Base-by-base conservation (phyloP, 1,140 invertebrate genomes). In the Brachionus koreanus region DNA sequence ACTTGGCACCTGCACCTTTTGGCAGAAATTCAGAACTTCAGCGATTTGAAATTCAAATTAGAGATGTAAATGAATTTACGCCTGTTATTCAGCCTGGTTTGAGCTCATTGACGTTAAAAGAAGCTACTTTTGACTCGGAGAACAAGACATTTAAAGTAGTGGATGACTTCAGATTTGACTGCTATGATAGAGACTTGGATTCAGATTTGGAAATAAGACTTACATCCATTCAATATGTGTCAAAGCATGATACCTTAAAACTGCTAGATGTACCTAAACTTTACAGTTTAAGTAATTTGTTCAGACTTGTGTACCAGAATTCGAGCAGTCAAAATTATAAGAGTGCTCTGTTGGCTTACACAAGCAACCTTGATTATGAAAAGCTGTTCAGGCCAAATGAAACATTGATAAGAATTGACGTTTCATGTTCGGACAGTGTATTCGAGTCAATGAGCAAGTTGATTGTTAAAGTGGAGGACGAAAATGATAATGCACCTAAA, bases 371-470 rank as follows among this genome's bases (percentile, higher is more conserved):
- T 10, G 76, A 79, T 43, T 79, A 61, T 65, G 76, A 79, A 13
- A 79, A 37, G 35, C 35, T 79, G 33, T 79, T 61, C 39, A 57
- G 16, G 57, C 76, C 76, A 61, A 65, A 39, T 61, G 76, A 79
- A n/a, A 79, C 76, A 13, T 65, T 79, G 49, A 79, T 79, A 25
- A 35, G 61, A 79, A 65, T 79, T 23, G 49, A 65, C 29, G 76
- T 79, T 16, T 42, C 35, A 19, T 79, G 76, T 43, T 39, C 76
- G 25, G 76, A 79, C 10, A 49, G 76, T 42, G 35, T 39, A 57
- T 79, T 61, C 10, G 61, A 79, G 35, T 39, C 76, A 52, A 3
- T 42, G n/a, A 42, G 35, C n/a, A 79, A 65, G 35, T 19, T 79
- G 3, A 42, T 79, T 39, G 29, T 79, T 29, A 65, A 79, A 57